phyloP scores from a whole-genome alignment of 2,797 vertebrate genomes.

The Pangasius mekongensis region DNA sequence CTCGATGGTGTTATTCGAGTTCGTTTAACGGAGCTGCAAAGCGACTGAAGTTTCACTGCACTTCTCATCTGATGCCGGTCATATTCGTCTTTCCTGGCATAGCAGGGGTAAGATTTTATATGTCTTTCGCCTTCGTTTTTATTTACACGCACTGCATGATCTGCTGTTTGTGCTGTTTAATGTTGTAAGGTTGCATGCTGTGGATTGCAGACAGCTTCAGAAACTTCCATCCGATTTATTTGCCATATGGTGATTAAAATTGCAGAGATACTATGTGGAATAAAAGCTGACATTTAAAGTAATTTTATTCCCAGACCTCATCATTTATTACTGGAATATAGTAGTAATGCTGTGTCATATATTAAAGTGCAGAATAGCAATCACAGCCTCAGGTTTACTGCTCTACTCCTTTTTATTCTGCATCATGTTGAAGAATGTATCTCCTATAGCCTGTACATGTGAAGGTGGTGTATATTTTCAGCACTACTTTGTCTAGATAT shows the following conservation, averaged over 20 bases:
- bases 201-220: not conserved
- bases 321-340: not conserved
- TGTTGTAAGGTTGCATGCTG: not conserved
- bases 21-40: not conserved
- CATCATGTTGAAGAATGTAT: not conserved
- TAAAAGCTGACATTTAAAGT: not conserved
- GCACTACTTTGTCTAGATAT: not conserved
- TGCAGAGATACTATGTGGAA: not conserved
- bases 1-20: not conserved
- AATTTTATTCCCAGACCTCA: not conserved
- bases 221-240: conserved; percentile 5
- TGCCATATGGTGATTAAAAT: not conserved
- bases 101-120: conserved; percentile 2
- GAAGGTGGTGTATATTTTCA: too few relatives aligned
- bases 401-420: not conserved
- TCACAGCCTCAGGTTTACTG: not conserved
- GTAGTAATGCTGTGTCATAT: conserved; percentile 7
- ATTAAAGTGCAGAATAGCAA: not conserved
- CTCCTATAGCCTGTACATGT: not conserved
- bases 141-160: not conserved
- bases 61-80: not conserved
- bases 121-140: not conserved
- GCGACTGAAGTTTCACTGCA: conserved; percentile 9
- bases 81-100: not conserved
- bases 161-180: not conserved